Evolutionary conservation across 2,113 vertebrate species (phyloP), one percentile per base, ranked within the genome.

Genomic region (Pithys albifrons): DNA sequence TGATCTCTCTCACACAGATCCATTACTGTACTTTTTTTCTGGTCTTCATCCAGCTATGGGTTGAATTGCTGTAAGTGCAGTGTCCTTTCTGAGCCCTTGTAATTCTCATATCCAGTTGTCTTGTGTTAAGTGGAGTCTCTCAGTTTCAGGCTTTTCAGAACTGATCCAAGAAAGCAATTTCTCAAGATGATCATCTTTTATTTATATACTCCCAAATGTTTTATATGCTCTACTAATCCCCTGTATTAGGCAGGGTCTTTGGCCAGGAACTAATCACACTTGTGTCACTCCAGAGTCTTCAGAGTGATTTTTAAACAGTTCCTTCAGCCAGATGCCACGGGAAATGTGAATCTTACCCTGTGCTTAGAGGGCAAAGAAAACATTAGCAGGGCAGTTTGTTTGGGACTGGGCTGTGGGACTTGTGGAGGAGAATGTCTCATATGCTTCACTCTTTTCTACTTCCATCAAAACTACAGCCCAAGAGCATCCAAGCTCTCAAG

Each of bases 91-190:
- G 31, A 2, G 17, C 17, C 29, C 19, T 29, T 52, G 24, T 84
- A 81, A 81, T 86, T 74, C 57, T 87, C 28, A 27, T 64, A 80
- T 33, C 19, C n/a, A 52, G 54, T 49, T 67, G 48, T 52, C 35
- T 85, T 43, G 45, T 62, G 10, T 79, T 92, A 89, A 86, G 37
- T 49, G 52, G 25, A 86, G 28, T 71, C 72, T 77, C 88, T 78
- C 41, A 37, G 46, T 83, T 79, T 88, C 64, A 84, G 83, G 48
- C 61, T 75, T 92, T 84, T 78, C 86, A 96, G 73, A 80, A 77
- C 23, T 27, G 85, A 91, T 80, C 72, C 69, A 84, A 75, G 95
- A 91, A 94, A 92, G 61, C 65, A 81, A 19, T 92, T 46, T 84
- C 45, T 86, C n/a, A 71, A 73, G 65, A 71, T 64, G 3, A 45